Evolutionary conservation across 2,797 vertebrate species (phyloP).

Genomic region (Apogon talboti): DNA sequence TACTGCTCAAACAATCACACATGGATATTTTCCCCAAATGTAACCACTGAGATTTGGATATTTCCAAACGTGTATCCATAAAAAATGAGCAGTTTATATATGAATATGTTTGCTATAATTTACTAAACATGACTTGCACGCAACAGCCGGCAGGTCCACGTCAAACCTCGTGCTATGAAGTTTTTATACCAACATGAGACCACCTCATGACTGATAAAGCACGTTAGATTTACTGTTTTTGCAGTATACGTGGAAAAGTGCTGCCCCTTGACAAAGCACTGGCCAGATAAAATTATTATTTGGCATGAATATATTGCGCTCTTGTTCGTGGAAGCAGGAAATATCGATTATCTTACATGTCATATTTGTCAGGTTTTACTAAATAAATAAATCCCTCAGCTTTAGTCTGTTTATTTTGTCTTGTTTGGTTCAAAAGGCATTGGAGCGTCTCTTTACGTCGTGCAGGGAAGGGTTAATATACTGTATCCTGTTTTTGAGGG

Average conservation of each 20-base stretch:
- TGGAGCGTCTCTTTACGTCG: not conserved
- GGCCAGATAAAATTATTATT: conserved; percentile 22
- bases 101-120: conserved; percentile 22
- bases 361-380: conserved; percentile 49
- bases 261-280: conserved; percentile 17
- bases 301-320: conserved; percentile 28
- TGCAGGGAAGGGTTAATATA: conserved; percentile 31
- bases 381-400: conserved; percentile 30
- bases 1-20: no score
- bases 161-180: conserved; percentile 16
- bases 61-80: conserved; percentile 4
- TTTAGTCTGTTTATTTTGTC: not conserved
- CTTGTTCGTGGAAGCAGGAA: conserved; percentile 45
- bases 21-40: no score
- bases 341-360: conserved; percentile 53
- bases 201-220: not conserved
- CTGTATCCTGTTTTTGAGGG: not conserved
- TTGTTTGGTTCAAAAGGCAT: conserved; percentile 21
- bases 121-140: conserved; percentile 9
- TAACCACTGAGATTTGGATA: no score
- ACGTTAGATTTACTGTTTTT: not conserved
- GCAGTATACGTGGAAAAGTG: not conserved
- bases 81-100: conserved; percentile 19
- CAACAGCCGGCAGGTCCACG: conserved; percentile 16
- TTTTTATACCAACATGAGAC: not conserved